Evolutionary conservation across 1,140 invertebrate species (phyloP).

Genomic region (Neodiprion pinetum): DNA sequence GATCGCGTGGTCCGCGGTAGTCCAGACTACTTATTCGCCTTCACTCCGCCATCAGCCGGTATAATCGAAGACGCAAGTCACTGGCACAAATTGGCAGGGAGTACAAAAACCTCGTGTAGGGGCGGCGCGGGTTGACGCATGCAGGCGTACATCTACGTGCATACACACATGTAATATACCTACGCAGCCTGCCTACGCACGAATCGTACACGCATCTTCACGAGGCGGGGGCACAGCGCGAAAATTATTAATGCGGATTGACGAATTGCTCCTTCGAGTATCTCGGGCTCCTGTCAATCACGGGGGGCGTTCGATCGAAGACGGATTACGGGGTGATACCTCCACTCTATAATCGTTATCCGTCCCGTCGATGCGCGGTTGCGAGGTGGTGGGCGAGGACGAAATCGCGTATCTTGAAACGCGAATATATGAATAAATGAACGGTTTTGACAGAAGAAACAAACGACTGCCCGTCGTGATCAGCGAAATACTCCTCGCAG

Average conservation of each 20-base stretch:
- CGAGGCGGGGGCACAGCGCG: conserved; percentile 26
- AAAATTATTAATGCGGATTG: conserved; percentile 48
- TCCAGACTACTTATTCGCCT: background rate
- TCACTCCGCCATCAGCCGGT: background rate
- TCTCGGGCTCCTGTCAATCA: conserved; percentile 28
- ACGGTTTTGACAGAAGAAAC: too few relatives aligned
- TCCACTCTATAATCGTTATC: background rate
- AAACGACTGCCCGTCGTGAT: too few relatives aligned
- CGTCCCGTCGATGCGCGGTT: background rate
- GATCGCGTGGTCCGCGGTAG: too few relatives aligned
- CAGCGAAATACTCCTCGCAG: too few relatives aligned
- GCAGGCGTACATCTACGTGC: background rate
- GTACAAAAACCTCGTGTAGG: background rate
- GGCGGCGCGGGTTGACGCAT: conserved; percentile 32
- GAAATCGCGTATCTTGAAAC: too few relatives aligned
- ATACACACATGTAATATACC: background rate
- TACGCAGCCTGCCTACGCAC: conserved; percentile 27
- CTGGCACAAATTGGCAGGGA: conserved; percentile 48
- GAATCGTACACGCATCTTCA: conserved; percentile 26
- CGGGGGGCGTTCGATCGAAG: background rate
- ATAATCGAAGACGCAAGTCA: conserved; percentile 45
- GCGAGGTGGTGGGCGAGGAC: too few relatives aligned
- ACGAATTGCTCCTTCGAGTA: conserved; percentile 15
- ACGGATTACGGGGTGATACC: background rate
- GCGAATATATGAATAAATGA: too few relatives aligned